Evolutionary conservation across 2,797 vertebrate species (phyloP).

Genomic region (Cynopterus sphinx): DNA sequence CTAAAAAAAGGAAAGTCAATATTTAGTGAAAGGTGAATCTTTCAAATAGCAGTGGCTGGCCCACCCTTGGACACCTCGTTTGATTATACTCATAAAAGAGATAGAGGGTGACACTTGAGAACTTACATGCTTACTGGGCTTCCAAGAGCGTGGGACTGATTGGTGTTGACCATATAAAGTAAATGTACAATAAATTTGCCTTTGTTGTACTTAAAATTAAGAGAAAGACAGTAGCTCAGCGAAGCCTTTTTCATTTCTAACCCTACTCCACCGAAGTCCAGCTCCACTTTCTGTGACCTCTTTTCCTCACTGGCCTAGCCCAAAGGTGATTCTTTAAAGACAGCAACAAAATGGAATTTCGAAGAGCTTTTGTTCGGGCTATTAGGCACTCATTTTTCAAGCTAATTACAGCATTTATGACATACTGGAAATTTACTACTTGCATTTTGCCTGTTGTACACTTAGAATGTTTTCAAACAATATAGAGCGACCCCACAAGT

Average conservation of each 20-base stretch:
- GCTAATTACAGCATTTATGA: not conserved
- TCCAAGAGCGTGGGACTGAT: not conserved
- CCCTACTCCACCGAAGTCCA: not conserved
- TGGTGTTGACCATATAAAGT: not conserved
- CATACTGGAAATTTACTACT: not conserved
- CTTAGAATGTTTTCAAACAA: not conserved
- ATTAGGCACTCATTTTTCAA: slow-evolving; percentile 44
- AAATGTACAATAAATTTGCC: not conserved
- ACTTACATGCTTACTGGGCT: not conserved
- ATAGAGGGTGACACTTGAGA: not conserved
- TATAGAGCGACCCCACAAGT: not conserved
- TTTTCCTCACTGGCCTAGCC: slow-evolving; percentile 26
- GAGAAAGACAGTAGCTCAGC: slow-evolving; percentile 22
- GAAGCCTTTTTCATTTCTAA: slow-evolving; percentile 37
- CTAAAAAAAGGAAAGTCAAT: not conserved
- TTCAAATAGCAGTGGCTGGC: not conserved
- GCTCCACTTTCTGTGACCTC: slow-evolving; percentile 13
- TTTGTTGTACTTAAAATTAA: slow-evolving; percentile 41
- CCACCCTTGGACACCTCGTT: not conserved
- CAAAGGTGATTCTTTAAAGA: slow-evolving; percentile 21
- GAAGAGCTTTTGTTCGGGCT: slow-evolving; percentile 11
- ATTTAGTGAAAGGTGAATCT: not conserved
- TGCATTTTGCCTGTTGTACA: not conserved
- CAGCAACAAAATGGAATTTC: not conserved
- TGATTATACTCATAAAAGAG: not conserved